Base-by-base conservation (phyloP, 1,140 invertebrate genomes). In the Bombus pyrosoma region DNA sequence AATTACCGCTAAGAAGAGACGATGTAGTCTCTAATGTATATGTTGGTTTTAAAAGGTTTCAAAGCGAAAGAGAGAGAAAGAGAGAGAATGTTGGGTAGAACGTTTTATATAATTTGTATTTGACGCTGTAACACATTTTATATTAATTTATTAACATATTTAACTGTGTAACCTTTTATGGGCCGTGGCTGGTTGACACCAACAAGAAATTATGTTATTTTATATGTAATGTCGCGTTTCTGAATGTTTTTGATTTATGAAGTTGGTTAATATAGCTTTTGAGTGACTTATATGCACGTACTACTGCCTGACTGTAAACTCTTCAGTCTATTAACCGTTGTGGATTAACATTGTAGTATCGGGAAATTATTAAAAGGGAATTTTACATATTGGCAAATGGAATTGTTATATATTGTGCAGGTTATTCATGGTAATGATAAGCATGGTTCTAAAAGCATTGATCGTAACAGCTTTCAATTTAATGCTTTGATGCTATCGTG, bases 361-460 rank as follows among this genome's bases (percentile, higher is more conserved):
- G 1, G 47, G 18, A 53, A 53, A 53, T 53, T 53, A 53, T 53
- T 53, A 53, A 25, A 28, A 12, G 10, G 37, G 1, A 12, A 37
- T 69, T 43, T 43, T 72, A 72, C 15, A 28, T 32, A 43, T 18
- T 18, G 32, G 22, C n/a, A 53, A 74, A 75, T 53, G 32, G 22
- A 75, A 53, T 43, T 18, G 43, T 34, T 53, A 13, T 22, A 5
- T 75, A 75, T 13, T 25, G 12, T 15, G 22, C 5, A 3, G 5
- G 13, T 34, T 34, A 53, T 75, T 74, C 18, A 1, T 53, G 73
- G 1, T 53, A 53, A 13, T 53, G 73, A 75, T 34, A 75, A 34
- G 18, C 43, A 10, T 34, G 9, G 32, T 53, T 75, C n/a, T 75
- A 75, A 75, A 75, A 75, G 73, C 73, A 34, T 32, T 53, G 41